Evolutionary conservation across 2,888 invertebrate species (phyloP).

Genomic region (Pseudococcus viburni): DNA sequence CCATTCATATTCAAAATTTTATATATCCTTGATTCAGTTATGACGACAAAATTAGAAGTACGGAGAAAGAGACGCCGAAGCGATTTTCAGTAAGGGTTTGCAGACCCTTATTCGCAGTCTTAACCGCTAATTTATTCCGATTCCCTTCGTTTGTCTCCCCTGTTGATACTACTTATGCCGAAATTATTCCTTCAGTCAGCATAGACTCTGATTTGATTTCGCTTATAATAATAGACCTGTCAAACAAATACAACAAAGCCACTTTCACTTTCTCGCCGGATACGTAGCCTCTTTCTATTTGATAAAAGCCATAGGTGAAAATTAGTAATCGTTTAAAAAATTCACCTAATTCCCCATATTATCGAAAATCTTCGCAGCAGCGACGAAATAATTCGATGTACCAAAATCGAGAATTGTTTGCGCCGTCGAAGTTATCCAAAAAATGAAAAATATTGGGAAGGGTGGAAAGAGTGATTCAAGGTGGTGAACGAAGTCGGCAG

Average conservation of each 20-base stretch:
- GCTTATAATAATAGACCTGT: constrained; percentile 65
- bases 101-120: constrained; percentile 66
- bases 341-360: background rate
- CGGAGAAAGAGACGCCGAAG: constrained; percentile 56
- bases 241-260: constrained; percentile 62
- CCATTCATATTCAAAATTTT: constrained; percentile 67
- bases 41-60: constrained; percentile 66
- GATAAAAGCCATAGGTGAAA: constrained; percentile 38
- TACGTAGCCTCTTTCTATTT: background rate
- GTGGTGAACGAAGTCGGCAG: constrained; percentile 12
- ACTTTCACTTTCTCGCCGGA: constrained; percentile 23
- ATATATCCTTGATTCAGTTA: constrained; percentile 64
- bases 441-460: background rate
- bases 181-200: constrained; percentile 65
- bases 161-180: constrained; percentile 65
- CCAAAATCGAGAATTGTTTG: background rate
- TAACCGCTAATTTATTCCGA: constrained; percentile 66
- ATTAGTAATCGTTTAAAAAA: background rate
- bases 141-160: constrained; percentile 65
- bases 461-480: background rate
- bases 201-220: constrained; percentile 64
- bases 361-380: too few species aligned
- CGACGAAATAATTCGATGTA: background rate
- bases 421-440: background rate
- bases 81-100: constrained; percentile 63